Conservation (phyloP, 2,797 vertebrate genomes). For the Megalops cyprinoides region DNA sequence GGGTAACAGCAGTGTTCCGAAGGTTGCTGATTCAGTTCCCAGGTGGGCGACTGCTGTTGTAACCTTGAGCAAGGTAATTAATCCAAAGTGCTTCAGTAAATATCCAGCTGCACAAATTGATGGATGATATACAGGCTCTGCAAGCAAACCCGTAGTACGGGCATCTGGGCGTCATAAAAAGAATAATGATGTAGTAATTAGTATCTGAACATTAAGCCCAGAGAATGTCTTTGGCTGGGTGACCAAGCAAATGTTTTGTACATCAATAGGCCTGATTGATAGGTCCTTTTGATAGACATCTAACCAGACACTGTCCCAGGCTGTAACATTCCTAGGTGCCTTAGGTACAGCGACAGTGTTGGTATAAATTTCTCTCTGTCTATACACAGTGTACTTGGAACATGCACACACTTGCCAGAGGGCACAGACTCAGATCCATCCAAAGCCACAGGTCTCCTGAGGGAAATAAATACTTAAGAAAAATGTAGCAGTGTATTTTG, state of each 20-base stretch:
- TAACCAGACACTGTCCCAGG: not conserved
- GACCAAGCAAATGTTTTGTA: not conserved
- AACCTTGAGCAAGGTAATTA: no score
- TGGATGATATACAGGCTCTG: no score
- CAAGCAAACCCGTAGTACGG: no score
- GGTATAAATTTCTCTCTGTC: not conserved
- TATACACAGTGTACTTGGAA: not conserved
- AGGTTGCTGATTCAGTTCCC: no score
- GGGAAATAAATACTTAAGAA: not conserved
- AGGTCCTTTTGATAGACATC: not conserved
- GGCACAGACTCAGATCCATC: not conserved
- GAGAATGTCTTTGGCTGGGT: not conserved
- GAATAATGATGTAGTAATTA: no score
- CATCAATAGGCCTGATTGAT: no score
- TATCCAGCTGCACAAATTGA: no score
- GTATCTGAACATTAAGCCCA: not conserved
- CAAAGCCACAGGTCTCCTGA: not conserved
- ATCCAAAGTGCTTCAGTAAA: no score
- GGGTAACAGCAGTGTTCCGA: no score
- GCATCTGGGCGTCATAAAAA: no score
- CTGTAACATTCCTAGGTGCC: not conserved
- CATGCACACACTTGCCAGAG: not conserved
- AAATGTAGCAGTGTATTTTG: not conserved
- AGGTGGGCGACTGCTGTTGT: no score
- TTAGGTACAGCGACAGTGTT: not conserved